Percentiles rank a stretch among this genome's conserved stretches.
Conservation (phyloP, 2,113 vertebrate species). For the Tetraodon nigroviridis region DNA sequence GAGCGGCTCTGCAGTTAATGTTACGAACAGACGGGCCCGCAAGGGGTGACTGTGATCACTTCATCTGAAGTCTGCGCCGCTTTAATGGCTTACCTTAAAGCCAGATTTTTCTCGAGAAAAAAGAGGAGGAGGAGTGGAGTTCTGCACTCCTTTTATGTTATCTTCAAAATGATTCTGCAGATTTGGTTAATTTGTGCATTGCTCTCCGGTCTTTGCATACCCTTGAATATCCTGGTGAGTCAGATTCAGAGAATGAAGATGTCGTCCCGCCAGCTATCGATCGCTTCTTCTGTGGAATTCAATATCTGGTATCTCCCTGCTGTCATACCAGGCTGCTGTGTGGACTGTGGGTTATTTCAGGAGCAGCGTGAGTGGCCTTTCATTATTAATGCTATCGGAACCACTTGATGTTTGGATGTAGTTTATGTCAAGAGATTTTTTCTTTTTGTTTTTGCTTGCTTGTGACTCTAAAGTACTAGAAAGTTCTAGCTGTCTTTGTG, state of each 20-base stretch:
- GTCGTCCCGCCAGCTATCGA: conserved; percentile 48
- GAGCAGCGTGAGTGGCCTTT: conserved; percentile 39
- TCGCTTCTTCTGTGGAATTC: conserved; percentile 27
- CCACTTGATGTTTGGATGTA: conserved; percentile 19
- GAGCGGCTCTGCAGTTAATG: conserved; percentile 13
- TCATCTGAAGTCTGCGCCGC: conserved; percentile 23
- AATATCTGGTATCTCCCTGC: conserved; percentile 28
- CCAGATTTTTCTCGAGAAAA: conserved; percentile 16
- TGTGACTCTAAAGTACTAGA: background rate
- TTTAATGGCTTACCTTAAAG: conserved; percentile 29
- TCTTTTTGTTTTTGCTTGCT: background rate
- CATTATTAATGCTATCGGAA: conserved; percentile 52
- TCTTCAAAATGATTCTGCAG: background rate
- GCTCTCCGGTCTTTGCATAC: conserved; percentile 3
- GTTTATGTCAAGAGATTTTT: conserved; percentile 20
- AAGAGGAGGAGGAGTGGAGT: conserved; percentile 1
- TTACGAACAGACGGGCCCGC: conserved; percentile 3
- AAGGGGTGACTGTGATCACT: conserved; percentile 9
- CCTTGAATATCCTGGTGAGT: conserved; percentile 40
- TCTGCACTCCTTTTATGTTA: background rate
- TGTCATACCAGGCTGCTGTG: conserved; percentile 34
- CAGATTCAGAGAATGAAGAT: conserved; percentile 9
- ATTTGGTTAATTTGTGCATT: no score
- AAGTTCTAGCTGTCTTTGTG: background rate
- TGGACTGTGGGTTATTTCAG: conserved; percentile 53